phyloP scores from a whole-genome alignment of 2,797 vertebrate species.

The Enteromius radiatus region DNA sequence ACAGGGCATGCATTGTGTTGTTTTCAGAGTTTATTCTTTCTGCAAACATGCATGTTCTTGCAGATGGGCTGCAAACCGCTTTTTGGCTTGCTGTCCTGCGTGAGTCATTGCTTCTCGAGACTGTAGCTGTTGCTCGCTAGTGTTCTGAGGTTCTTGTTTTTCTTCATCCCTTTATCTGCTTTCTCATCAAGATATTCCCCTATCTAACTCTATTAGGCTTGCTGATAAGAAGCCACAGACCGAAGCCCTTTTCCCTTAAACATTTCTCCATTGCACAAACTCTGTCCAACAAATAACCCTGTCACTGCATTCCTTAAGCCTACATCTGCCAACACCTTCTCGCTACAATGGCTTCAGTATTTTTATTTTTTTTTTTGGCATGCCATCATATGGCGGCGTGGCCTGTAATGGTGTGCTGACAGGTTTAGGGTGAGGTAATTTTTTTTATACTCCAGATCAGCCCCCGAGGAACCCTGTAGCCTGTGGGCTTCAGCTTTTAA shows the following conservation, averaged over 20 bases:
- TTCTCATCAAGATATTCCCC: slow-evolving; percentile 67
- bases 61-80: slow-evolving; percentile 9
- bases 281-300: slow-evolving; percentile 71
- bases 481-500: slow-evolving; percentile 62
- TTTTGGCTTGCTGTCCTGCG: slow-evolving; percentile 16
- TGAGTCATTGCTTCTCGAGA: slow-evolving; percentile 34
- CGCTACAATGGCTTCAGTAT: slow-evolving; percentile 71
- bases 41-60: slow-evolving; percentile 23
- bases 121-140: slow-evolving; percentile 47
- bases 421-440: slow-evolving; percentile 83
- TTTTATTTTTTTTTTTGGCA: slow-evolving; percentile 63
- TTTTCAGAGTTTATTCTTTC: slow-evolving; percentile 33
- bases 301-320: slow-evolving; percentile 75
- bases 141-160: slow-evolving; percentile 56
- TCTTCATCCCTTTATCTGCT: slow-evolving; percentile 60
- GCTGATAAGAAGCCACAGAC: slow-evolving; percentile 73
- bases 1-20: slow-evolving; percentile 9
- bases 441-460: slow-evolving; percentile 74
- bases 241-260: slow-evolving; percentile 42
- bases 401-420: slow-evolving; percentile 83
- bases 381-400: slow-evolving; percentile 76
- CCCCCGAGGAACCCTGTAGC: slow-evolving; percentile 63
- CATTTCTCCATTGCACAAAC: slow-evolving; percentile 52
- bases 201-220: slow-evolving; percentile 69
- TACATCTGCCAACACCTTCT: slow-evolving; percentile 84